Evolutionary conservation across 2,797 vertebrate species (phyloP), one percentile per base, ranked within the genome.

Genomic region (Podarcis lilfordi): DNA sequence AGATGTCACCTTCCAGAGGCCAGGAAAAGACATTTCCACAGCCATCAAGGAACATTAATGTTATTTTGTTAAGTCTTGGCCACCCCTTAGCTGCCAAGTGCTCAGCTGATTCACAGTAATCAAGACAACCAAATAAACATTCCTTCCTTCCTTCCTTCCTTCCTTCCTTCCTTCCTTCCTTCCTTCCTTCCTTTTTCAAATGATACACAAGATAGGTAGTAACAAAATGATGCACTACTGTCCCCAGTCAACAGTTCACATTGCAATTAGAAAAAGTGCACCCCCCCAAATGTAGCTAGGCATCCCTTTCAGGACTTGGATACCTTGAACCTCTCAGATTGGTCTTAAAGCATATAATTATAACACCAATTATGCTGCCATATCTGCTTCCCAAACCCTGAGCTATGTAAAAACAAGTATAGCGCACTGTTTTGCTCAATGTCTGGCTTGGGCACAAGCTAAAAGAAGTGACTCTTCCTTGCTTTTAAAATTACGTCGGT

Each of bases 361-460:
- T 81, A 37, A 37, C 23, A 91, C 69, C 90, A 93, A 88, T 94
- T 94, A 91, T 87, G 78, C 83, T 92, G 79, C 89, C 85, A 77
- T 94, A 76, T 87, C 71, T 91, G n/a, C 11, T 94, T 95, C 94
- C 61, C 2, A 23, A 50, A 83, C 85, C 79, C 71, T 78, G 88
- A 84, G 50, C 5, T 93, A 55, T 72, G 83, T 90, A 86, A 89
- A 10, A 91, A 35, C 80, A 80, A 92, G 91, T 88, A 37, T 8
- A 50, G 85, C 75, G 79, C 32, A 75, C n/a, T 9, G 0, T 89
- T 94, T 95, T 91, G 78, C 37, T 93, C 35, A 11, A 6, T n/a
- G 32, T 88, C 69, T 92, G 80, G 89, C 83, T 82, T 91, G 50
- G 93, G 15, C 86, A 91, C 80, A 87, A 72, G 89, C 50, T 15